A percentile compares a stretch with the other conserved stretches of the same genome.
These are phyloP conservation scores for Calliphora vomitoria DNA, from an alignment of 2,888 invertebrate genomes.

Conservation along the genomic window DNA sequence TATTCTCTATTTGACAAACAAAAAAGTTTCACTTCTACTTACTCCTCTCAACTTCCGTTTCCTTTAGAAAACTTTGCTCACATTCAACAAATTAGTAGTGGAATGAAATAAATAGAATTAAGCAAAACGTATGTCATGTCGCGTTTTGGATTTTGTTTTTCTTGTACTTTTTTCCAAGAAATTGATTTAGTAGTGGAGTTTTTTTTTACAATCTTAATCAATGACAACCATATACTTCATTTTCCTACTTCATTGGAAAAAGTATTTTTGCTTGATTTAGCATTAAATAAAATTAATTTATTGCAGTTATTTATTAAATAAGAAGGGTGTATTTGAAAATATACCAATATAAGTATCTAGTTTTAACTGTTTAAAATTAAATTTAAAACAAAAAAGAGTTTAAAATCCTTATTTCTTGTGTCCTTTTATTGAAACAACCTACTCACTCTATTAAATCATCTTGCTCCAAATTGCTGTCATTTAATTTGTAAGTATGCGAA, in stretches of 20 bases:
- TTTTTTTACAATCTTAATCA: constrained; percentile 56
- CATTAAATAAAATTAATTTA: constrained; percentile 53
- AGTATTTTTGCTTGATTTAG: constrained; percentile 56
- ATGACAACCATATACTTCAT: constrained; percentile 57
- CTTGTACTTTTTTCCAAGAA: constrained; percentile 23
- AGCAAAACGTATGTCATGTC: constrained; percentile 69
- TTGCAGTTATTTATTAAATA: constrained; percentile 10
- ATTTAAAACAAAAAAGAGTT: too few relatives aligned
- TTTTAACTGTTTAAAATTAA: too few relatives aligned
- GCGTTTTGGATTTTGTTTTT: constrained; percentile 51
- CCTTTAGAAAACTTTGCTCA: constrained; percentile 19
- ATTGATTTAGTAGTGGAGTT: constrained; percentile 63
- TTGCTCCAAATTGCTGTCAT: constrained; percentile 32
- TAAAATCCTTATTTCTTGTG: neutral
- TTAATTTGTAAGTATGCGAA: neutral
- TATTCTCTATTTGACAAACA: constrained; percentile 20
- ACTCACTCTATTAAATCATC: neutral
- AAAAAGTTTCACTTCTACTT: constrained; percentile 24
- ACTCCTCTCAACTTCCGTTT: constrained; percentile 42
- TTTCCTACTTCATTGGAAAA: neutral
- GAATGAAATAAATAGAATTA: constrained; percentile 42
- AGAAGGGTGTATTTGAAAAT: neutral
- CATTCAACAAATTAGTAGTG: neutral
- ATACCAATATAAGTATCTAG: neutral
- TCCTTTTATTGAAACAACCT: neutral